Conservation (phyloP, 1,140 invertebrate genomes). For the Physella acuta region DNA sequence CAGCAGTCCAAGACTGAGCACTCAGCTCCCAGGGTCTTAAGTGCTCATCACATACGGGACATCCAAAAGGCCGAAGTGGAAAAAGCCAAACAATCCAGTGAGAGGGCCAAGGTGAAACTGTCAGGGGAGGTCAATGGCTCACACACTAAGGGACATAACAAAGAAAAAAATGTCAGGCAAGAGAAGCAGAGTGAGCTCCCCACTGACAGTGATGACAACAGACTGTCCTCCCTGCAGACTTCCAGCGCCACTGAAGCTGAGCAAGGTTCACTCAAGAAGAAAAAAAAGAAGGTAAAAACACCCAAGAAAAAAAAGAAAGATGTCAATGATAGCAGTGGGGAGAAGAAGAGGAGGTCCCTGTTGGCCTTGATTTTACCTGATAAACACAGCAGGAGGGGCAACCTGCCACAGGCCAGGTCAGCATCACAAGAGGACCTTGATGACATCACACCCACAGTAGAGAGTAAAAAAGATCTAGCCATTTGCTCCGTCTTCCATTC, state of each 20-base stretch:
- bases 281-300: slow-evolving; percentile 30
- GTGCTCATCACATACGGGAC: slow-evolving; percentile 35
- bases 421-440: too few relatives aligned
- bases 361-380: slow-evolving; percentile 46
- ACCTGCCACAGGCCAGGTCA: too few relatives aligned
- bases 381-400: too few relatives aligned
- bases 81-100: slow-evolving; percentile 36
- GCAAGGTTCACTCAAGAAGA: slow-evolving; percentile 33
- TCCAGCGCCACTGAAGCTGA: slow-evolving; percentile 28
- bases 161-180: too few relatives aligned
- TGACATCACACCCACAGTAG: slow-evolving; percentile 34
- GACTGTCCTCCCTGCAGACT: slow-evolving; percentile 11
- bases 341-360: slow-evolving; percentile 44
- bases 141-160: too few relatives aligned
- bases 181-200: slow-evolving; percentile 40
- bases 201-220: slow-evolving; percentile 45
- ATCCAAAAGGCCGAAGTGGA: slow-evolving; percentile 38
- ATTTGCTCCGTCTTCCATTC: slow-evolving; percentile 42
- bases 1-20: too few relatives aligned
- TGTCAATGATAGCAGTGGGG: slow-evolving; percentile 8
- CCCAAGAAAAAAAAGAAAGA: slow-evolving; percentile 18
- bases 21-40: slow-evolving; percentile 25
- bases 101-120: slow-evolving; percentile 35
- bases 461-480: slow-evolving; percentile 38
- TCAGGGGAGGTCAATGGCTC: too few relatives aligned